Evolutionary conservation across 2,888 invertebrate genomes (phyloP).

Genomic region (Perizoma flavofasciatum): DNA sequence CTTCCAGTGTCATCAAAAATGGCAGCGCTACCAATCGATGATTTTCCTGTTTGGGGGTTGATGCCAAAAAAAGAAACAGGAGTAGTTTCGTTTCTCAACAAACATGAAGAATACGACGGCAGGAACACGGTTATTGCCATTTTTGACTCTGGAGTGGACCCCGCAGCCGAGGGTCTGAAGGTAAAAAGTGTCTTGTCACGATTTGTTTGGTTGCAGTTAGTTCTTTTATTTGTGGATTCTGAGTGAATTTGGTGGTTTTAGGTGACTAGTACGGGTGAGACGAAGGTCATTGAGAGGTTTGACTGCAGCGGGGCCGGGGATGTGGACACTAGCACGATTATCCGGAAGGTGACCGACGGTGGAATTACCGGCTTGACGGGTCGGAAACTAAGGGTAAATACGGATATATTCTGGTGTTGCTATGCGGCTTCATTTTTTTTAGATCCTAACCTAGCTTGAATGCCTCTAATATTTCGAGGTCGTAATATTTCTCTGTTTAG

Average conservation of each 20-base stretch:
- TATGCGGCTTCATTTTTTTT: conserved; percentile 10
- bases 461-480: conserved; percentile 23
- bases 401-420: conserved; percentile 13
- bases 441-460: conserved; percentile 19
- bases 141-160: conserved; percentile 99
- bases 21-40: conserved; percentile 83
- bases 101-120: conserved; percentile 96
- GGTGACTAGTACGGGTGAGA: conserved; percentile 94
- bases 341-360: conserved; percentile 85
- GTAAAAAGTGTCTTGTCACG: conserved; percentile 85
- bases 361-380: conserved; percentile 93
- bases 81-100: conserved; percentile 92
- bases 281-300: conserved; percentile 96
- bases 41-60: conserved; percentile 93
- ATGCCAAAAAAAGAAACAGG: conserved; percentile 98
- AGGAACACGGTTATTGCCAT: conserved; percentile 96
- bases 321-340: conserved; percentile 91
- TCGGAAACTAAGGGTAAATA: conserved; percentile 91
- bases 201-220: conserved; percentile 62
- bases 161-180: conserved; percentile 96
- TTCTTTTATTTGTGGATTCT: conserved; percentile 42
- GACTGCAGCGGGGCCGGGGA: conserved; percentile 99
- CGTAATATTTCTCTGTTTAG: conserved; percentile 9
- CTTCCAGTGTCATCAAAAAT: conserved; percentile 76
- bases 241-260: conserved; percentile 61